A percentile compares a stretch with the other conserved stretches of the same genome.
Conservation (phyloP, 2,888 invertebrate species). For the Phania funesta region DNA sequence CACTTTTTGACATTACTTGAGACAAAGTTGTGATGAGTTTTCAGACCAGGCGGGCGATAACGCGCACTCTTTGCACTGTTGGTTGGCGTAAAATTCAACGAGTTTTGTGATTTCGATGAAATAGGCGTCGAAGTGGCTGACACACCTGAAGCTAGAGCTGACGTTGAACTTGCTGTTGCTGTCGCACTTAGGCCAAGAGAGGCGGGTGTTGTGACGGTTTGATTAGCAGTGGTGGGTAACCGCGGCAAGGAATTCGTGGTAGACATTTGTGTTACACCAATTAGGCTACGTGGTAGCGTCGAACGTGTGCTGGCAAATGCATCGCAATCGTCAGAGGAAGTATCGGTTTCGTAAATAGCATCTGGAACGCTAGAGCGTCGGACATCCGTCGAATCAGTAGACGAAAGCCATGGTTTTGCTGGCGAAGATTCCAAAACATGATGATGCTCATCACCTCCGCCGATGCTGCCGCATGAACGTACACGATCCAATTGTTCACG, state of each 20-base stretch:
- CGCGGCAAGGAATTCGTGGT: slow-evolving; percentile 89
- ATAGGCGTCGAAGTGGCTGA: slow-evolving; percentile 78
- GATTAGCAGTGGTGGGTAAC: slow-evolving; percentile 81
- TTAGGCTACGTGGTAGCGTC: slow-evolving; percentile 85
- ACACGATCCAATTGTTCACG: slow-evolving; percentile 87
- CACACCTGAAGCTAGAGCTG: slow-evolving; percentile 53
- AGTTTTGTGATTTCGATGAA: slow-evolving; percentile 85
- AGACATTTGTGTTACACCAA: slow-evolving; percentile 81
- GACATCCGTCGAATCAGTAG: slow-evolving; percentile 77
- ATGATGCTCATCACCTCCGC: slow-evolving; percentile 82
- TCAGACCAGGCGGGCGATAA: slow-evolving; percentile 88
- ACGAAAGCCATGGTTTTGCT: slow-evolving; percentile 77
- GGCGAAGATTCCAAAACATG: slow-evolving; percentile 77
- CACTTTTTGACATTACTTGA: slow-evolving; percentile 48
- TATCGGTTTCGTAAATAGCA: slow-evolving; percentile 77
- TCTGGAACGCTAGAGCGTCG: slow-evolving; percentile 83
- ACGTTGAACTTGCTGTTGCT: slow-evolving; percentile 64
- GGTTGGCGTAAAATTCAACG: slow-evolving; percentile 75
- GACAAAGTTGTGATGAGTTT: slow-evolving; percentile 52
- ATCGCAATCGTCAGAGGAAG: slow-evolving; percentile 74
- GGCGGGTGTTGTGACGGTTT: slow-evolving; percentile 73
- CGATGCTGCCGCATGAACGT: slow-evolving; percentile 91
- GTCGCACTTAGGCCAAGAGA: slow-evolving; percentile 79
- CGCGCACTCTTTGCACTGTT: slow-evolving; percentile 91
- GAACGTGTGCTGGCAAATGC: slow-evolving; percentile 81